phyloP scores from a whole-genome alignment of 2,113 vertebrate genomes.

The Hymenochirus boettgeri region DNA sequence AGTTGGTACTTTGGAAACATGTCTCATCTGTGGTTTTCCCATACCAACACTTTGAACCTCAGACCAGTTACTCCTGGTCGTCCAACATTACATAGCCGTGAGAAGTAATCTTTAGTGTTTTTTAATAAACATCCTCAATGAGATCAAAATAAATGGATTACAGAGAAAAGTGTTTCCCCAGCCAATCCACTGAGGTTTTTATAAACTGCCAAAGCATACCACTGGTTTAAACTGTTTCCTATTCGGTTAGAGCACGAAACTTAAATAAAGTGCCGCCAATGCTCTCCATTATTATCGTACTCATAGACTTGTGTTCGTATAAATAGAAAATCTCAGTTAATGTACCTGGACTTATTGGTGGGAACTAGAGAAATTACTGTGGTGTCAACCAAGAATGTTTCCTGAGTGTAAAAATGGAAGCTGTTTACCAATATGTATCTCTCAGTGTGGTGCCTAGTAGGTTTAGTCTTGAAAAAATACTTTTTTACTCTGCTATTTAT shows the following conservation, averaged over 20 bases:
- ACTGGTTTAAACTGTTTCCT: not conserved
- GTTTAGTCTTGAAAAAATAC: too few species aligned
- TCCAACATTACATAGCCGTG: not conserved
- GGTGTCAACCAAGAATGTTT: not conserved
- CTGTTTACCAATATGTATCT: too few species aligned
- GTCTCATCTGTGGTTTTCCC: not conserved
- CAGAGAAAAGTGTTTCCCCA: not conserved
- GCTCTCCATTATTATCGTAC: not conserved
- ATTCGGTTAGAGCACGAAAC: not conserved
- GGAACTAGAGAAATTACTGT: not conserved
- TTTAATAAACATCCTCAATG: constrained; percentile 19
- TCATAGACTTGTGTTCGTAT: not conserved
- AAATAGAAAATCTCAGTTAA: too few species aligned
- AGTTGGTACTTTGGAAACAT: not conserved
- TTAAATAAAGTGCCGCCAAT: not conserved
- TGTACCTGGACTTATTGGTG: not conserved
- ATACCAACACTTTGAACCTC: not conserved
- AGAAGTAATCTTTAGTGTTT: not conserved
- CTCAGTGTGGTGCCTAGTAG: too few species aligned
- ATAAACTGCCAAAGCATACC: constrained; percentile 6
- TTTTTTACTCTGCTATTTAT: too few species aligned
- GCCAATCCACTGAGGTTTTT: constrained; percentile 6
- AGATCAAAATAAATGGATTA: constrained; percentile 1
- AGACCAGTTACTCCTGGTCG: not conserved
- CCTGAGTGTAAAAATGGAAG: too few species aligned